Evolutionary conservation across 1,140 invertebrate genomes (phyloP).

Genomic region (Trichomalopsis sarcophagae): DNA sequence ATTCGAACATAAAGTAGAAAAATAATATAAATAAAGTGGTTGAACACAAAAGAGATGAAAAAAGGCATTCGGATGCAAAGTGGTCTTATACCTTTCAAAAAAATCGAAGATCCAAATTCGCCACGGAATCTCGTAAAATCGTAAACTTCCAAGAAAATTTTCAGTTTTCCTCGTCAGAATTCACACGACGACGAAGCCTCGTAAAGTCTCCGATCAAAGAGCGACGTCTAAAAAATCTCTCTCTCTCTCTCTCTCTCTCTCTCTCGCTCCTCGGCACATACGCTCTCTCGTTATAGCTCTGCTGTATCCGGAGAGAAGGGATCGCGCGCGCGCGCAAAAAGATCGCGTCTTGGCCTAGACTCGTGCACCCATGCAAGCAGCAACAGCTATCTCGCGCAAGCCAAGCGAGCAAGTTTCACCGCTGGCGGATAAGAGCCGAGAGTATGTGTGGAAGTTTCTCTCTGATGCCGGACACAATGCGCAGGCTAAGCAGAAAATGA

Average conservation of each 20-base stretch:
- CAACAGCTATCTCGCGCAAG: neutral
- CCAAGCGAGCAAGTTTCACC: slow-evolving; percentile 25
- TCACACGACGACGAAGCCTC: neutral
- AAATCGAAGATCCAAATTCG: too few relatives aligned
- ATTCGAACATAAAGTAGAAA: too few relatives aligned
- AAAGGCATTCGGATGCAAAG: too few relatives aligned
- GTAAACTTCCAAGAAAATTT: too few relatives aligned
- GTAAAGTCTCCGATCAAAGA: neutral
- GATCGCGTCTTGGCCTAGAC: slow-evolving; percentile 24
- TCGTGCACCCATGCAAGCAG: neutral
- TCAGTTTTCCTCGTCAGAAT: neutral
- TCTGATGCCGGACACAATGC: slow-evolving; percentile 3
- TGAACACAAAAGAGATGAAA: too few relatives aligned
- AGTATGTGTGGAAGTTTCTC: neutral
- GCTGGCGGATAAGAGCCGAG: slow-evolving; percentile 21
- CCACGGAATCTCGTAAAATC: too few relatives aligned
- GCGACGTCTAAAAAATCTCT: neutral
- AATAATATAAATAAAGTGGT: too few relatives aligned
- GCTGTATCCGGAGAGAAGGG: neutral
- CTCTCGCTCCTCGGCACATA: neutral
- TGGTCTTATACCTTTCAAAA: too few relatives aligned
- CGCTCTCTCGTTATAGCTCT: neutral
- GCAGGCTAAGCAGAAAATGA: slow-evolving; percentile 22
- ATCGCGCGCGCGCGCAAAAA: slow-evolving; percentile 1
- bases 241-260: neutral